These are phyloP conservation scores for Cyrtonyx montezumae DNA, from an alignment of 2,113 vertebrate genomes.

Conservation along the genomic window DNA sequence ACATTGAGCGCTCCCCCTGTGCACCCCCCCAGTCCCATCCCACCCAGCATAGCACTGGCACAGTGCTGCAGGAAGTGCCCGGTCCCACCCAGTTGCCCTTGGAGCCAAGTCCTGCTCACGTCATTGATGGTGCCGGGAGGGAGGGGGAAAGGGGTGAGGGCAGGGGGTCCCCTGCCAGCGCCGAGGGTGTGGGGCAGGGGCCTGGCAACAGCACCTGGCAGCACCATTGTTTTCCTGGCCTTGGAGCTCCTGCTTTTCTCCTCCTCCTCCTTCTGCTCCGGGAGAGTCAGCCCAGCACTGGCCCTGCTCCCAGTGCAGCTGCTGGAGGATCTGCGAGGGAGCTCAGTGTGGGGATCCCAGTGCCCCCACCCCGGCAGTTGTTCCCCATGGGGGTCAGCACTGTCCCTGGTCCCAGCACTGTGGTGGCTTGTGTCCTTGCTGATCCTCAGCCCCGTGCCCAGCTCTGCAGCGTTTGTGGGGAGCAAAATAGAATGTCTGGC, in stretches of 20 bases:
- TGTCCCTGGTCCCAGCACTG: no score
- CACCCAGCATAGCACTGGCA: not conserved
- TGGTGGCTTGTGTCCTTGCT: no score
- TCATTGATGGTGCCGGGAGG: rapidly evolving
- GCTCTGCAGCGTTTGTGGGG: not conserved
- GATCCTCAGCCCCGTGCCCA: not conserved
- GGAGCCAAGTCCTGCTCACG: not conserved
- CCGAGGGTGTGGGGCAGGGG: not conserved
- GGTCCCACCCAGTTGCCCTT: rapidly evolving
- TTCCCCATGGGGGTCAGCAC: not conserved
- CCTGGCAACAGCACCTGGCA: not conserved
- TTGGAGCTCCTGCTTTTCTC: slow-evolving; percentile 31
- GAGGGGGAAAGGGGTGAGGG: not conserved
- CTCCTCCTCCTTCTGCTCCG: not conserved
- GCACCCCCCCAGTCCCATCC: not conserved
- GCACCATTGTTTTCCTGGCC: slow-evolving; percentile 35
- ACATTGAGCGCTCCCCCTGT: not conserved
- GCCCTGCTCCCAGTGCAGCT: not conserved
- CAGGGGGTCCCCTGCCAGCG: not conserved
- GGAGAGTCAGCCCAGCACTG: not conserved
- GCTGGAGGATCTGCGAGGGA: not conserved
- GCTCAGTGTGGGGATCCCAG: not conserved
- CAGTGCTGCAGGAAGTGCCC: not conserved
- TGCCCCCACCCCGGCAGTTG: rapidly evolving
- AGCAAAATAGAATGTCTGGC: not conserved